These are phyloP conservation scores for Lithosia quadra DNA, from an alignment of 2,888 invertebrate genomes.

Conservation along the genomic window DNA sequence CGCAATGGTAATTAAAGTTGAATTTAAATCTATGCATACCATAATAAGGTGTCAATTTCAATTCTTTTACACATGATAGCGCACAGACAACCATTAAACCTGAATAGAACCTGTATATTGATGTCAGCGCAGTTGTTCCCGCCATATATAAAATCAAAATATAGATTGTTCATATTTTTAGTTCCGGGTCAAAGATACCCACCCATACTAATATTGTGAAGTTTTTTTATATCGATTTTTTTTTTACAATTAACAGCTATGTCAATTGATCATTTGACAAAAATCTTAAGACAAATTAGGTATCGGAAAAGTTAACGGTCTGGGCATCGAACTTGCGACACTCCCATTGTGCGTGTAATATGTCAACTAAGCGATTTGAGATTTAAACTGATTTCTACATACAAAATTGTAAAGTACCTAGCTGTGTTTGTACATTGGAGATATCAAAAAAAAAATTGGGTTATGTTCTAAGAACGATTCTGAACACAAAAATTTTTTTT, in stretches of 20 bases:
- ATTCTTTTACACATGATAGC: not conserved
- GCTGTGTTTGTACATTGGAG: no score
- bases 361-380: no score
- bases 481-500: no score
- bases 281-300: not conserved
- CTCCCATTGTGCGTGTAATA: not conserved
- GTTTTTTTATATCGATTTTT: not conserved
- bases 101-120: not conserved
- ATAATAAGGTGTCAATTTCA: not conserved
- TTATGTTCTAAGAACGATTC: no score
- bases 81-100: not conserved
- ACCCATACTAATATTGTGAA: not conserved
- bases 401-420: no score
- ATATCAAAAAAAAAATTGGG: no score
- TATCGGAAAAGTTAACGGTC: not conserved
- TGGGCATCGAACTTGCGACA: slow-evolving; percentile 2
- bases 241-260: slow-evolving; percentile 11
- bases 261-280: slow-evolving; percentile 2
- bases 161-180: not conserved
- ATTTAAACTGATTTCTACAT: no score
- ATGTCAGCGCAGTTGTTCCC: not conserved
- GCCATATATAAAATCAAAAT: not conserved
- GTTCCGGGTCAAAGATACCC: slow-evolving; percentile 9
- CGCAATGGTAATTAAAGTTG: no score
- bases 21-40: not conserved